These are phyloP conservation scores for Melanotaenia parkinsoni DNA, from an alignment of 2,797 vertebrate genomes.

Conservation along the genomic window DNA sequence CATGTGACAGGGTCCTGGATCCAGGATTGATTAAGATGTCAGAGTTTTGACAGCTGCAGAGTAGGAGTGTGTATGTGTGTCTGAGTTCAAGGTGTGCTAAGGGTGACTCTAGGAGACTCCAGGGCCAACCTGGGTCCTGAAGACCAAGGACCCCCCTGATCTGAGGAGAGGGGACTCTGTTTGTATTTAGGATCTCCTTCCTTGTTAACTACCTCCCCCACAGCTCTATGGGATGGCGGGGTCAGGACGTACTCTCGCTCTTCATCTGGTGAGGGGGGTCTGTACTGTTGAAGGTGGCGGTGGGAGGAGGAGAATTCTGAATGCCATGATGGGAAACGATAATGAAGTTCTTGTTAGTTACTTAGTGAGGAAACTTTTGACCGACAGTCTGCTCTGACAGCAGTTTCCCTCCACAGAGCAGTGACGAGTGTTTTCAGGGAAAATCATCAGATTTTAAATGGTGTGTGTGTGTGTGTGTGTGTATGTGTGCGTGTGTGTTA, in stretches of 20 bases:
- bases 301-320: conserved; percentile 15
- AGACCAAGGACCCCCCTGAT: conserved; percentile 56
- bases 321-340: conserved; percentile 30
- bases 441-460: conserved; percentile 14
- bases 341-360: conserved; percentile 15
- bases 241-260: conserved; percentile 68
- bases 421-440: neutral
- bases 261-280: conserved; percentile 75
- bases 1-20: conserved; percentile 84
- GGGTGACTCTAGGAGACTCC: conserved; percentile 50
- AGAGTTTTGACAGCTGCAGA: conserved; percentile 87
- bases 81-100: conserved; percentile 48
- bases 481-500: conserved; percentile 25
- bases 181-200: conserved; percentile 74
- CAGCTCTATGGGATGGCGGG: conserved; percentile 25
- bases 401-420: neutral
- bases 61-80: conserved; percentile 26
- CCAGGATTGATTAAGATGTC: conserved; percentile 96
- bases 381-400: neutral
- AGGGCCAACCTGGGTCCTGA: conserved; percentile 71
- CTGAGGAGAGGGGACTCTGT: conserved; percentile 64
- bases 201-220: conserved; percentile 54
- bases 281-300: conserved; percentile 36
- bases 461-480: conserved; percentile 16
- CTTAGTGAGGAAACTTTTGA: conserved; percentile 4